Percentiles rank a stretch among this genome's conserved stretches.
phyloP scores from a whole-genome alignment of 2,888 invertebrate genomes.

The Lordiphosa fenestrarum region DNA sequence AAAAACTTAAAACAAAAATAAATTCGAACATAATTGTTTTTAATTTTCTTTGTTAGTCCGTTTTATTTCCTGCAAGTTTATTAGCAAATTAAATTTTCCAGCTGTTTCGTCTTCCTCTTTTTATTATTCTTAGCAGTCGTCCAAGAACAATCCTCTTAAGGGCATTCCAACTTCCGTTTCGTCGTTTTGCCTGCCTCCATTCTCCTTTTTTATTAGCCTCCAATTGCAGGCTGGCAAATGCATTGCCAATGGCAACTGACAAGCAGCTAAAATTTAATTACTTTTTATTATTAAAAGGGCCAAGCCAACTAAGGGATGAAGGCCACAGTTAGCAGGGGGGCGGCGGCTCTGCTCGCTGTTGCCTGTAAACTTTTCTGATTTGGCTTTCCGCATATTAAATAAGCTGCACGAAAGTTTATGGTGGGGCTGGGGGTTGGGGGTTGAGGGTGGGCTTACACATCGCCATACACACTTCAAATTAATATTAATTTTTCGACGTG shows the following conservation, averaged over 20 bases:
- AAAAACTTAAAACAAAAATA: too few species aligned
- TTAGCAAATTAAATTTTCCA: too few species aligned
- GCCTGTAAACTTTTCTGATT: slow-evolving; percentile 34
- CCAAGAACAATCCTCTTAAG: too few species aligned
- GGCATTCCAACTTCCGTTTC: too few species aligned
- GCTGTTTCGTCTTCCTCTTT: too few species aligned
- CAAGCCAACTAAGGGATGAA: slow-evolving; percentile 35
- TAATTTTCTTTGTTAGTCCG: too few species aligned
- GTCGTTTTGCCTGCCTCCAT: too few species aligned
- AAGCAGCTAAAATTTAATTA: slow-evolving; percentile 68
- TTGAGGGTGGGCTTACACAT: slow-evolving; percentile 30
- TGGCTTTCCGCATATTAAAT: slow-evolving; percentile 55
- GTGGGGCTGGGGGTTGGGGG: slow-evolving; percentile 41
- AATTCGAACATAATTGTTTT: too few species aligned
- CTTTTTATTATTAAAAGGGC: slow-evolving; percentile 56
- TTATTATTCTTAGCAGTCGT: too few species aligned
- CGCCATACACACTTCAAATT: slow-evolving; percentile 64
- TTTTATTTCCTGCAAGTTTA: too few species aligned
- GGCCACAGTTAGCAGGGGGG: slow-evolving; percentile 3
- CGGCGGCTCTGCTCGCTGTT: slow-evolving; percentile 3
- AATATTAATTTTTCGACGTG: slow-evolving; percentile 57
- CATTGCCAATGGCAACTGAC: slow-evolving; percentile 40
- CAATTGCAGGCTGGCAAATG: slow-evolving; percentile 34
- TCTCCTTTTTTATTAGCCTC: slow-evolving; percentile 5
- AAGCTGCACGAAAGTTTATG: slow-evolving; percentile 44